phyloP scores from a whole-genome alignment of 2,888 invertebrate species.

The Argynnis bischoffii region DNA sequence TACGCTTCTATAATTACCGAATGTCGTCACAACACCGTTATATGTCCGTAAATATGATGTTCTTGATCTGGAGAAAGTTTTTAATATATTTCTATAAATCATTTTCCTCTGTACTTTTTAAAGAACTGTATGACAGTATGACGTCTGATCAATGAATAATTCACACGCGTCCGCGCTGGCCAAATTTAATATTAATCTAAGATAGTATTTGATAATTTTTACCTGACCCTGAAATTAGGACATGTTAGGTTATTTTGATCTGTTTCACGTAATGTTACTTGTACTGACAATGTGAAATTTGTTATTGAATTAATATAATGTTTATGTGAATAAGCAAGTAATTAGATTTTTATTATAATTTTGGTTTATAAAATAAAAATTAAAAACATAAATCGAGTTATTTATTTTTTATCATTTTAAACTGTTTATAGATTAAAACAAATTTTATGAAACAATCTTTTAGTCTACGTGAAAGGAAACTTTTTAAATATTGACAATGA shows the following conservation, averaged over 20 bases:
- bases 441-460: no score
- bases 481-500: no score
- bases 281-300: not conserved
- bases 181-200: slow-evolving; percentile 20
- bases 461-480: no score
- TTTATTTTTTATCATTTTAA: no score
- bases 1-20: slow-evolving; percentile 56
- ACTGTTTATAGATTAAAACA: no score
- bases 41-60: slow-evolving; percentile 55
- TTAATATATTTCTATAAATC: slow-evolving; percentile 60
- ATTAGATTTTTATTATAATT: no score
- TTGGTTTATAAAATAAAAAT: no score
- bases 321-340: no score
- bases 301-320: not conserved
- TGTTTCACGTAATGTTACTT: slow-evolving; percentile 22
- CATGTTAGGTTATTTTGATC: slow-evolving; percentile 28
- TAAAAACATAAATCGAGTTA: no score
- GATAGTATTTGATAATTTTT: slow-evolving; percentile 28
- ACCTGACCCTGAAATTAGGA: slow-evolving; percentile 36
- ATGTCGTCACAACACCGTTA: slow-evolving; percentile 54
- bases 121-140: slow-evolving; percentile 4
- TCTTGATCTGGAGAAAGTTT: slow-evolving; percentile 58
- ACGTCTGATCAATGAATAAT: slow-evolving; percentile 31
- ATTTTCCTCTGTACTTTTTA: slow-evolving; percentile 47
- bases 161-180: slow-evolving; percentile 30